A percentile compares a stretch with the other conserved stretches of the same genome.
Evolutionary conservation across 2,888 invertebrate species (phyloP).

Genomic region (Celastrina argiolus): DNA sequence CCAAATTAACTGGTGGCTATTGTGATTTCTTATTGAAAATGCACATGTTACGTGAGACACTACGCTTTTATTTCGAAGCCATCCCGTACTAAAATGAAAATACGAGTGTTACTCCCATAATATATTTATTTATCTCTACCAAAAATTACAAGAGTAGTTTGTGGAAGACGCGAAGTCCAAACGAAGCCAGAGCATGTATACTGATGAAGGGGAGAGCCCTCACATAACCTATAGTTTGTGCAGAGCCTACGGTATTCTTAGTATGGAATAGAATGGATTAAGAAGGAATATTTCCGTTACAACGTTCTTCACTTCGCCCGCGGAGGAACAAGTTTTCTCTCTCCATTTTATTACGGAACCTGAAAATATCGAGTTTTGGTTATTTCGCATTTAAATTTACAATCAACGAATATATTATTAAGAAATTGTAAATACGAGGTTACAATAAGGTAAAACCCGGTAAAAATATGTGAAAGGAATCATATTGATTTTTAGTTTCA

Average conservation of each 20-base stretch:
- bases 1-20: too few relatives aligned
- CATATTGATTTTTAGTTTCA: too few relatives aligned
- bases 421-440: not conserved
- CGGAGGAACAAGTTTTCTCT: not conserved
- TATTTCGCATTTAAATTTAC: not conserved
- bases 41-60: too few relatives aligned
- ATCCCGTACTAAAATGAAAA: too few relatives aligned
- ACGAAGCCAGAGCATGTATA: too few relatives aligned
- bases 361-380: not conserved
- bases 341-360: not conserved
- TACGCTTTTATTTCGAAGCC: too few relatives aligned
- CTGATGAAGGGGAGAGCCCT: too few relatives aligned
- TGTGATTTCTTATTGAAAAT: too few relatives aligned
- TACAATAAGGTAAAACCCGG: not conserved
- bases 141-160: too few relatives aligned
- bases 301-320: not conserved
- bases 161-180: too few relatives aligned
- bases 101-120: too few relatives aligned
- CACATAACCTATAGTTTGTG: not conserved
- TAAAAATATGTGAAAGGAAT: not conserved
- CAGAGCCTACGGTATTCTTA: not conserved
- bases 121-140: too few relatives aligned
- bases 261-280: slow-evolving; percentile 11
- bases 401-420: not conserved
- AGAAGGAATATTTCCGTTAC: not conserved